Evolutionary conservation across 2,113 vertebrate genomes (phyloP), one percentile per base, ranked within the genome.

Genomic region (Dipodomys stephensi): DNA sequence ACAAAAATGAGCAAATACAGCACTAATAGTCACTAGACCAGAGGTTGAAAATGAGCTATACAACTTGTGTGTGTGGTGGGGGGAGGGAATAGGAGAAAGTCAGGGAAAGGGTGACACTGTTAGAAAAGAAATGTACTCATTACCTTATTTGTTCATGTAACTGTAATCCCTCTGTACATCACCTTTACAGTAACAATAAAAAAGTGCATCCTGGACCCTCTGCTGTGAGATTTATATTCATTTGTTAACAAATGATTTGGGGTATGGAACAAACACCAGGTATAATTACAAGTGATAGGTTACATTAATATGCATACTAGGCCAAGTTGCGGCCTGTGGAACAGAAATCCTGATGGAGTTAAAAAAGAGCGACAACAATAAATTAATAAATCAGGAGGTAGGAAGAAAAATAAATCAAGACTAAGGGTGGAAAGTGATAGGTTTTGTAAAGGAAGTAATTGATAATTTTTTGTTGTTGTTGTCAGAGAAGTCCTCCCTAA

Each of bases 311-410:
- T 76, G 64, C 30, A 87, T 71, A 92, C 65, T 28, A 72, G 6
- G n/a, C 20, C 67, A 92, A 74, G 23, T 67, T 64, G 23, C 7
- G 82, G 23, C 9, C 84, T 85, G 28, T 57, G 74, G n/a, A 90
- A 73, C n/a, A 73, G 68, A 77, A 79, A 72, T 62, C 87, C 90
- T 78, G 72, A 32, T 91, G 8, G 6, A 16, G 92, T n/a, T 82
- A 92, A 65, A 7, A 80, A 12, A 62, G 79, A 83, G 68, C 6
- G 2, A 53, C 7, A 91, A n/a, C 7, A 91, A n/a, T 49, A 28
- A 79, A 28, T 80, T 53, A 67, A 25, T 88, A n/a, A 83, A 91
- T 30, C 32, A 87, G 67, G 10, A 20, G 10, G 18, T 12, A 46
- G 76, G 7, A 65, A 3, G 20, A 60, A 76, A 91, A 60, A 57